A percentile compares a stretch with the other conserved stretches of the same genome.
These are phyloP conservation scores for Vanessa atalanta DNA, from an alignment of 1,140 invertebrate species.

Conservation along the genomic window DNA sequence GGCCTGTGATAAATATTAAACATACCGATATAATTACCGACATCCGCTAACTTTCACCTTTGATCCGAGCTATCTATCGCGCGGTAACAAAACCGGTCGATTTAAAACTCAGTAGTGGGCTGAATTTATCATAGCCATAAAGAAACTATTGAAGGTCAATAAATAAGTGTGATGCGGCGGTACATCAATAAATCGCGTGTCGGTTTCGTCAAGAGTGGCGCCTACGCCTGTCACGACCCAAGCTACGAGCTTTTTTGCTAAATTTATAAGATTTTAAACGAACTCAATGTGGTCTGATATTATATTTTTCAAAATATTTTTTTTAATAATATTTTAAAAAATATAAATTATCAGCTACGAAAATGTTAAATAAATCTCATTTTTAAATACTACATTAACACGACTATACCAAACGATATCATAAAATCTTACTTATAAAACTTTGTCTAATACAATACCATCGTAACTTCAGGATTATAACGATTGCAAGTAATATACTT, in stretches of 20 bases:
- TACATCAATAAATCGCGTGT: conserved; percentile 58
- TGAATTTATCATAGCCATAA: conserved; percentile 50
- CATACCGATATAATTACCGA: conserved; percentile 12
- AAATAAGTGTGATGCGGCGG: conserved; percentile 59
- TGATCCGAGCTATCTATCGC: conserved; percentile 25
- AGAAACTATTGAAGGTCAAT: conserved; percentile 56
- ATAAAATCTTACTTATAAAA: no score
- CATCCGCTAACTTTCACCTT: conserved; percentile 36
- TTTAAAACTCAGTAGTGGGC: conserved; percentile 36
- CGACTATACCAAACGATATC: no score
- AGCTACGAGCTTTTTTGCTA: conserved; percentile 12
- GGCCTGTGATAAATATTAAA: not conserved
- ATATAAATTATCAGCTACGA: no score
- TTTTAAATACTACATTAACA: no score
- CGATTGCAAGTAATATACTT: no score
- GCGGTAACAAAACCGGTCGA: conserved; percentile 16
- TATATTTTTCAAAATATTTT: not conserved
- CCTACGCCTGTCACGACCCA: conserved; percentile 55
- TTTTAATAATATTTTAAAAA: no score
- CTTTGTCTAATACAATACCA: no score
- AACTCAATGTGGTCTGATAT: not conserved
- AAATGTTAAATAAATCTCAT: no score
- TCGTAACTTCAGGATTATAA: no score
- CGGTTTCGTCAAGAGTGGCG: conserved; percentile 45
- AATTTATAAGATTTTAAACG: not conserved